Base-by-base conservation (phyloP, 2,888 invertebrate genomes). In the Xestobium rufovillosum region DNA sequence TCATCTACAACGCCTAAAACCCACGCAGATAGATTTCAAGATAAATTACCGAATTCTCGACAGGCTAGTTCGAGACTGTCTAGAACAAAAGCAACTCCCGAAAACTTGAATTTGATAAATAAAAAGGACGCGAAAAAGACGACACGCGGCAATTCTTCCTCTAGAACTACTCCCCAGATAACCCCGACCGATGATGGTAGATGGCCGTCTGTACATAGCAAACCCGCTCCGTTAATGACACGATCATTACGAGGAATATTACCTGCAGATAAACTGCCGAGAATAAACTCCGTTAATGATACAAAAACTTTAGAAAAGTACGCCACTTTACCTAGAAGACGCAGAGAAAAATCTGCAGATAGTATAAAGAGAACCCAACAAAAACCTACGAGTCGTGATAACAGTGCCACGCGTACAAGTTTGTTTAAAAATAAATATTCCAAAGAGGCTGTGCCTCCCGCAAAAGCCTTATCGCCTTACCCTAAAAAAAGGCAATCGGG, bases 291-390 rank as follows among this genome's bases (percentile, higher is more conserved):
- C 31, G 44, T 56, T 11, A 51, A 52, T 28, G 64, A 70, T 36
- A 61, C 72, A 11, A 63, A 61, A 28, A 71, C 78, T 0, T 69
- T 80, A 8, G 85, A 84, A 53, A 80, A 82, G 49, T 86, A 82
- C 51, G 86, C 81, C 4, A 88, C 88, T 0, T 60, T 88, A 26
- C 87, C 88, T 0, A 72, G 88, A 25, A 71, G 84, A 36, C 70
- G 78, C 43, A 77, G 80, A 48, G 81, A 80, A 34, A 76, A 73
- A 45, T 76, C 76, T 2, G 69, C 73, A 0, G 61, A 60, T 40
- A 56, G 49, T 17, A 43, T 70, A 70, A 29, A 73, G 66, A 6
- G 70, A 64, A 8, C 23, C 23, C 6, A n/a, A n/a, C n/a, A 49
- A 32, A 31, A 29, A 17, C 17, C 40, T 2, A 34, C 39, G 13